These are phyloP conservation scores for Gallinago nigripennis DNA, from an alignment of 2,797 vertebrate species.

Conservation along the genomic window DNA sequence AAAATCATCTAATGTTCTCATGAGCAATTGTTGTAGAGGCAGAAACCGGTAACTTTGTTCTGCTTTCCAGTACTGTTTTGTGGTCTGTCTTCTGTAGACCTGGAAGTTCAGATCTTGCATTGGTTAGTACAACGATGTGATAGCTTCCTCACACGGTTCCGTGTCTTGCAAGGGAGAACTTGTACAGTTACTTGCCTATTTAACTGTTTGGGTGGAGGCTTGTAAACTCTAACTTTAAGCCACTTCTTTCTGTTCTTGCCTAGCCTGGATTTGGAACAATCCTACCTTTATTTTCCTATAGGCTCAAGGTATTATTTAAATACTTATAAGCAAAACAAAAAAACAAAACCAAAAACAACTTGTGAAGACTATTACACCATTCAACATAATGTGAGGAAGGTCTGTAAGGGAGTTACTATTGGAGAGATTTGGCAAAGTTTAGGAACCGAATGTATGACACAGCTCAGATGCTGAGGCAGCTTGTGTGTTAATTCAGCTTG, in stretches of 20 bases:
- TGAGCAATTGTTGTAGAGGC: neutral
- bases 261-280: neutral
- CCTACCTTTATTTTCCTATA: neutral
- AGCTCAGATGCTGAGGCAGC: constrained; percentile 11
- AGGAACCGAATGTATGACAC: neutral
- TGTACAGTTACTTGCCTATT: neutral
- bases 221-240: neutral
- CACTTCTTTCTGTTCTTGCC: neutral
- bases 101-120: neutral
- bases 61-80: neutral
- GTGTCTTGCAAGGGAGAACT: neutral
- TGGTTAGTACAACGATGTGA: neutral
- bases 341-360: neutral
- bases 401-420: neutral
- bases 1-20: neutral
- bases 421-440: neutral
- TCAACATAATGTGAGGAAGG: neutral
- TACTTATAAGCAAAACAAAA: neutral
- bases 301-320: neutral
- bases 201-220: neutral
- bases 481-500: neutral
- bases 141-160: neutral
- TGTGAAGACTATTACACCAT: neutral
- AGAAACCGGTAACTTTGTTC: neutral
- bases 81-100: neutral